A percentile compares a stretch with the other conserved stretches of the same genome.
phyloP scores from a whole-genome alignment of 2,797 vertebrate genomes.

The Sarcoramphus papa region DNA sequence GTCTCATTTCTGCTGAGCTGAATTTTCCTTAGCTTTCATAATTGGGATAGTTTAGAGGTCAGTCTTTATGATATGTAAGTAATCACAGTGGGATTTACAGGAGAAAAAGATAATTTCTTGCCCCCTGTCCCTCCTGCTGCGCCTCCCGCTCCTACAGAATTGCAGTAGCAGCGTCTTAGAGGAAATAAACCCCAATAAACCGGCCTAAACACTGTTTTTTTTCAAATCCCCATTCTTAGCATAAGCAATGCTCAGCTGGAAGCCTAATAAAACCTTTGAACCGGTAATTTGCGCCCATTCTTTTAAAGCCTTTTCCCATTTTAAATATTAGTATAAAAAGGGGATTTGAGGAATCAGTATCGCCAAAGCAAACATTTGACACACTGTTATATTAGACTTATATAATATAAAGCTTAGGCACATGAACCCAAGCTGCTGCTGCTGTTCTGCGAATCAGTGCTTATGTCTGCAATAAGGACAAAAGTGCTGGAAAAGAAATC shows the following conservation, averaged over 20 bases:
- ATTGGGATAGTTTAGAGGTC: background rate
- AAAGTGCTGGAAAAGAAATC: background rate
- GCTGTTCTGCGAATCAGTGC: background rate
- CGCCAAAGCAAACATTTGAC: constrained; percentile 73
- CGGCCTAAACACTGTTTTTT: background rate
- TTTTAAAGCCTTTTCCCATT: constrained; percentile 72
- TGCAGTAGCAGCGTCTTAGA: background rate
- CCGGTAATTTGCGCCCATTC: constrained; percentile 70
- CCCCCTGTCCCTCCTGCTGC: background rate
- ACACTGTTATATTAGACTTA: constrained; percentile 54
- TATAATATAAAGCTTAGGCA: constrained; percentile 37
- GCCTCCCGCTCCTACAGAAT: background rate
- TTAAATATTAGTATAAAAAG: constrained; percentile 70
- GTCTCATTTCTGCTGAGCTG: background rate
- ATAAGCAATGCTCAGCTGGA: constrained; percentile 14
- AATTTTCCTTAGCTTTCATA: background rate
- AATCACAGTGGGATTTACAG: background rate
- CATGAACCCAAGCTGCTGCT: background rate
- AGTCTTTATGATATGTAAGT: background rate
- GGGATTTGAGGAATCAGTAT: constrained; percentile 58
- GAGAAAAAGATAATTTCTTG: background rate
- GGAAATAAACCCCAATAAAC: constrained; percentile 42
- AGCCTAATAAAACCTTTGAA: constrained; percentile 59
- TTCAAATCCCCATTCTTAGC: constrained; percentile 14
- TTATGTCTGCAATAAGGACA: constrained; percentile 43